These are phyloP conservation scores for Brachionus manjavacas DNA, from an alignment of 1,140 invertebrate species.

Conservation along the genomic window DNA sequence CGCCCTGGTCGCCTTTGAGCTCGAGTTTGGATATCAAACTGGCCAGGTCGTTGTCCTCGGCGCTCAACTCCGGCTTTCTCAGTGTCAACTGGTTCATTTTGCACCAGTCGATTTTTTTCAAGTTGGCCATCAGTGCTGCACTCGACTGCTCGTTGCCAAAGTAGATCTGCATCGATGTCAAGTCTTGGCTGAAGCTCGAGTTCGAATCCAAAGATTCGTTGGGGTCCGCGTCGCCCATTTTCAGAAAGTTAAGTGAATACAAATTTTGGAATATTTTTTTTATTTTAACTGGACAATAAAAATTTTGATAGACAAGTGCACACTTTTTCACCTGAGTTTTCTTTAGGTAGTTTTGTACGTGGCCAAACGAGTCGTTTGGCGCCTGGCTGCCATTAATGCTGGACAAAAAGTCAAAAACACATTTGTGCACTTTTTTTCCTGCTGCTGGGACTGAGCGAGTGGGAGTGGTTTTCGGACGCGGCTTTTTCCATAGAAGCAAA, in stretches of 20 bases:
- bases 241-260: neutral
- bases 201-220: conserved; percentile 5
- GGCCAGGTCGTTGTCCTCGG: neutral
- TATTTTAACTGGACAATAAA: neutral
- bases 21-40: neutral
- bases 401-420: neutral
- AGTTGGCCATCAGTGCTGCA: neutral
- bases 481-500: neutral
- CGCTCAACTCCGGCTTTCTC: neutral
- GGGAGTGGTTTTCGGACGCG: neutral
- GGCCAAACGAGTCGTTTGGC: neutral
- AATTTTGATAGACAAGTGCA: neutral
- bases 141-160: neutral
- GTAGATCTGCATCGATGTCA: neutral
- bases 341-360: conserved; percentile 2
- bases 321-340: neutral
- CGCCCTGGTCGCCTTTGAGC: neutral
- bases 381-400: neutral
- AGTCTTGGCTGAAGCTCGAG: neutral
- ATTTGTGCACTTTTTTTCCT: neutral
- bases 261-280: conserved; percentile 8
- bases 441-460: neutral
- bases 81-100: neutral
- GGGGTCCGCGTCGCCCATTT: neutral
- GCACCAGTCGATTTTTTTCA: neutral